Conservation (phyloP, 1,140 invertebrate genomes). For the Leucophenga varia region DNA sequence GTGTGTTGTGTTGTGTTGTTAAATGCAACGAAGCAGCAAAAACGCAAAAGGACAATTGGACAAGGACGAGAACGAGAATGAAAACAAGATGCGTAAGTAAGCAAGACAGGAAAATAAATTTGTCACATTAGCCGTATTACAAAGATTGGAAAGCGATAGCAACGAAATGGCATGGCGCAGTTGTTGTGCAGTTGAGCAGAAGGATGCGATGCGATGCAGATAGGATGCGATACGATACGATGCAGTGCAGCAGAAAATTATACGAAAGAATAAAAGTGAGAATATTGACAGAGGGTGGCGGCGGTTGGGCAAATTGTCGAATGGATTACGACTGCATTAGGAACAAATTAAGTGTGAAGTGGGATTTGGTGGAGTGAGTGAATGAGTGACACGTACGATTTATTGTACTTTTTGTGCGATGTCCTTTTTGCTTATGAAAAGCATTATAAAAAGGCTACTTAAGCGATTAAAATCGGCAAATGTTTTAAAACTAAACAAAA, state of each 20-base stretch:
- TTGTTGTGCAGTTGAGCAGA: slow-evolving; percentile 27
- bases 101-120: slow-evolving; percentile 36
- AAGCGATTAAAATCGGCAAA: too few species aligned
- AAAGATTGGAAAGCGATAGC: slow-evolving; percentile 3
- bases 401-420: too few species aligned
- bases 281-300: slow-evolving; percentile 3
- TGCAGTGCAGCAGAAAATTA: slow-evolving; percentile 16
- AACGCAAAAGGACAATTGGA: slow-evolving; percentile 29
- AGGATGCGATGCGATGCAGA: slow-evolving; percentile 28
- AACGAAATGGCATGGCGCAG: slow-evolving; percentile 21
- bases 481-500: too few species aligned
- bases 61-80: slow-evolving; percentile 7
- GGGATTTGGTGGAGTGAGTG: slow-evolving; percentile 42
- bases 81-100: neutral
- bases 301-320: slow-evolving; percentile 9
- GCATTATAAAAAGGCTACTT: too few species aligned
- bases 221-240: too few species aligned
- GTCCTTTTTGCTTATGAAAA: too few species aligned
- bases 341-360: slow-evolving; percentile 54
- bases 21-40: too few species aligned
- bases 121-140: slow-evolving; percentile 46
- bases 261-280: neutral
- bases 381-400: too few species aligned
- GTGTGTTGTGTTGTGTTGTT: too few species aligned
- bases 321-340: slow-evolving; percentile 46